Base-by-base conservation (phyloP, 2,113 vertebrate species). In the Hemicordylus capensis region DNA sequence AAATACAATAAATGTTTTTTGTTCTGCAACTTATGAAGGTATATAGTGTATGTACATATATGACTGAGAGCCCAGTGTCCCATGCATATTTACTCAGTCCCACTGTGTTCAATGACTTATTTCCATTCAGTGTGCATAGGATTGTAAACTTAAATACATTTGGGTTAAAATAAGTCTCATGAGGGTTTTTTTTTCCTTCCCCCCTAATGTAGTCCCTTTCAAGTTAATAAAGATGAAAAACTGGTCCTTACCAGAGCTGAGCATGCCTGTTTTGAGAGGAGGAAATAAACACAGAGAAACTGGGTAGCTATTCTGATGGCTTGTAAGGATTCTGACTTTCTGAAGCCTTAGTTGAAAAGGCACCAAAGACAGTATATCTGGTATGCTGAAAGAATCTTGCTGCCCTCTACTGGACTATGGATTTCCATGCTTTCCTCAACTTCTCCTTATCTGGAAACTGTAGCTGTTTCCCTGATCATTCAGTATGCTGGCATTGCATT, bases 331-430 rank as follows among this genome's bases (percentile, higher is more conserved):
- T 72, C 56, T 70, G 66, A 37, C 20, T 77, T 44, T 42, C 22
- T 70, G 31, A 31, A 59, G 6, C 37, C 10, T 5, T 20, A 66
- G 15, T 28, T 66, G 9, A 81, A 31, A 39, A 76, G 64, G 63
- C 75, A 14, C 39, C 42, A 81, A 7, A 54, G 12, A 54, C 26
- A 48, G 22, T 6, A 42, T 56, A 58, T 0, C 0, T 84, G 63
- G 0, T 0, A 44, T 63, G 15, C 14, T 64, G 76, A 59, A 44
- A 88, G 84, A 78, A 63, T 75, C 80, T 48, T 85, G 85, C 39
- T 9, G 89, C 19, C 70, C 26, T 87, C 76, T 92, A 46, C 51
- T 54, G 74, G 72, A 51, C 3, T 15, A 46, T 48, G 44, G 42
- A 42, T 2, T 51, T 76, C 31, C 66, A 46, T 59, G 76, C 34